These are phyloP conservation scores for Gasterosteus aculeatus DNA, from an alignment of 2,113 vertebrate species.

Conservation along the genomic window DNA sequence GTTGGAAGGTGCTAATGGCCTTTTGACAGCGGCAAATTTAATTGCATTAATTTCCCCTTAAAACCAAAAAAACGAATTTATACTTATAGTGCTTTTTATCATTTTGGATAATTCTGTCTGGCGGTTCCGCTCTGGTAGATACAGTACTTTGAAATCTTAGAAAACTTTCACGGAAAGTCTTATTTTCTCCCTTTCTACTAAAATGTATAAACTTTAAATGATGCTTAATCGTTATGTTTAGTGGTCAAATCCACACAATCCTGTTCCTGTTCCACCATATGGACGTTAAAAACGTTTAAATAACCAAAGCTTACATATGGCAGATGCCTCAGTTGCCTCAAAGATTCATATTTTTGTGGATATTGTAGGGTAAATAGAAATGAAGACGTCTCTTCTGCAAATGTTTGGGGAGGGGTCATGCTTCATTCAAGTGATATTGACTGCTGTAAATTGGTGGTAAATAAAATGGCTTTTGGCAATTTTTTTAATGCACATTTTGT, in stretches of 20 bases:
- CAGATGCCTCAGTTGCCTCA: not conserved
- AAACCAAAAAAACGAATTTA: constrained; percentile 65
- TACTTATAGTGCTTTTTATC: constrained; percentile 44
- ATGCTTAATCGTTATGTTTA: not conserved
- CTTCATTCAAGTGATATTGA: not conserved
- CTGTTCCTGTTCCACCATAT: not conserved
- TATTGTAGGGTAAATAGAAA: not conserved
- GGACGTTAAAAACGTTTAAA: not conserved
- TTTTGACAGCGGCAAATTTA: constrained; percentile 65
- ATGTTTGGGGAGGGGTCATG: not conserved
- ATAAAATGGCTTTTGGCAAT: not conserved
- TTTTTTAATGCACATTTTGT: not conserved
- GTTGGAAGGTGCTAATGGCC: constrained; percentile 58
- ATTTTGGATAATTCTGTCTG: constrained; percentile 44
- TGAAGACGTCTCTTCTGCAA: not conserved
- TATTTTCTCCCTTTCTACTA: not conserved
- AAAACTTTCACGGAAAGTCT: constrained; percentile 4
- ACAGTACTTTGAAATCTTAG: constrained; percentile 23
- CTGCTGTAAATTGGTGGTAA: not conserved
- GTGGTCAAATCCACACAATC: not conserved
- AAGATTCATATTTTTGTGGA: not conserved
- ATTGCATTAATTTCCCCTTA: constrained; percentile 65
- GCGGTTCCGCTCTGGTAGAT: constrained; percentile 42
- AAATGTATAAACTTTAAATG: not conserved
- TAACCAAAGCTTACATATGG: no score